These are phyloP conservation scores for Drosophila sordidula DNA, from an alignment of 2,888 invertebrate genomes.

Conservation along the genomic window DNA sequence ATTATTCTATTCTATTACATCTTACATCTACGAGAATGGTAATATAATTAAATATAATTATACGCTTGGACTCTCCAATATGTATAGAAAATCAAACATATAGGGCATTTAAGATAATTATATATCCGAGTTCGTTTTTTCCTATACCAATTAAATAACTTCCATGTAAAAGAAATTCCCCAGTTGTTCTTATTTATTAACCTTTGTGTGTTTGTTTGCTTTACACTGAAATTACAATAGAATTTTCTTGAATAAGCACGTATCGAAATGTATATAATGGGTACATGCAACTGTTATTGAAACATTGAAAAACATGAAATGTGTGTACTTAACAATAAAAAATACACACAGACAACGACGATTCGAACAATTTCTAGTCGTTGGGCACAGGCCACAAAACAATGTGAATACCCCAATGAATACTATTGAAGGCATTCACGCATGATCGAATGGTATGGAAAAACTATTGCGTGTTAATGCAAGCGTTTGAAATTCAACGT, in stretches of 20 bases:
- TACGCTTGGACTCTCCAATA: too few relatives aligned
- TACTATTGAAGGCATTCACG: constrained; percentile 29
- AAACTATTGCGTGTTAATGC: constrained; percentile 52
- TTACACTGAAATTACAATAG: background rate
- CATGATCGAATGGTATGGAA: constrained; percentile 37
- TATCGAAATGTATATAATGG: constrained; percentile 2
- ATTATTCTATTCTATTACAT: background rate
- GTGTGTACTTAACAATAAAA: constrained; percentile 17
- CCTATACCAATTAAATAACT: background rate
- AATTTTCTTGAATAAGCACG: background rate
- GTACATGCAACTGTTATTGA: constrained; percentile 10
- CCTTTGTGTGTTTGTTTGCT: background rate
- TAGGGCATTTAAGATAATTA: too few relatives aligned
- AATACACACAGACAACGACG: constrained; percentile 6
- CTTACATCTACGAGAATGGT: background rate
- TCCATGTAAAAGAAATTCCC: background rate
- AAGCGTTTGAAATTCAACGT: constrained; percentile 39
- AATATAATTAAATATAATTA: too few relatives aligned
- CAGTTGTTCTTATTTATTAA: background rate
- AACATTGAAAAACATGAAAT: constrained; percentile 8
- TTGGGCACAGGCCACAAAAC: constrained; percentile 12
- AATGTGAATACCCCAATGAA: constrained; percentile 7
- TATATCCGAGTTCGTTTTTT: background rate
- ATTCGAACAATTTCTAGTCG: constrained; percentile 5
- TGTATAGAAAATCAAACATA: too few relatives aligned